These are phyloP conservation scores for Tragelaphus strepsiceros DNA, from an alignment of 2,113 vertebrate species.

Conservation along the genomic window DNA sequence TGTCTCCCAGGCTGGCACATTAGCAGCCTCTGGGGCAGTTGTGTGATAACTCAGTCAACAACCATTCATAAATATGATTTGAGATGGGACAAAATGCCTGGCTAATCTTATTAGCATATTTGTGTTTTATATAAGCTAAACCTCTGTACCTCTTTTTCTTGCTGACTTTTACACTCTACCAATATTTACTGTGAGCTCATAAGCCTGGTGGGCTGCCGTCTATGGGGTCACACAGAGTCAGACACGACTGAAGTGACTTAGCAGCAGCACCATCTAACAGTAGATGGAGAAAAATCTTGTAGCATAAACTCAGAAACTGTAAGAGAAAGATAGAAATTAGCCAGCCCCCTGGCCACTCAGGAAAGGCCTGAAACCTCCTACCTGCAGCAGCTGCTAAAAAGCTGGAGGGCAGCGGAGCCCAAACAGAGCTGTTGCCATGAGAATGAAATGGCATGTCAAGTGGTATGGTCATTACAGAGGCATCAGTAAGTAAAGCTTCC, in stretches of 20 bases:
- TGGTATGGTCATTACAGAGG: background rate
- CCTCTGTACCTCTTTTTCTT: background rate
- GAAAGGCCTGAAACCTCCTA: constrained; percentile 22
- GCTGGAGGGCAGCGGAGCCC: background rate
- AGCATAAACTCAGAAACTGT: background rate
- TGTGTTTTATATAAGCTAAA: background rate
- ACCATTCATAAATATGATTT: background rate
- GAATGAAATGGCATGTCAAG: background rate
- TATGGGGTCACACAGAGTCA: no score
- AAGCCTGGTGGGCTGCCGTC: no score
- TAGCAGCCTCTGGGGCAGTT: background rate
- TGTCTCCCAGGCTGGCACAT: background rate
- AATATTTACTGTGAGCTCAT: background rate
- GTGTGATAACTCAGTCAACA: background rate
- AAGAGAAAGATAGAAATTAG: background rate
- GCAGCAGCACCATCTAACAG: background rate
- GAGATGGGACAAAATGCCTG: background rate
- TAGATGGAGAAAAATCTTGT: background rate
- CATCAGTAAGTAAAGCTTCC: background rate
- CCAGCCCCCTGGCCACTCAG: background rate
- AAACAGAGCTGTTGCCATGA: background rate
- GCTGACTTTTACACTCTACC: background rate
- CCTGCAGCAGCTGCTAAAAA: constrained; percentile 12
- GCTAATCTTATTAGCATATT: background rate
- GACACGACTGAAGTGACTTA: no score